Conservation (phyloP, 2,113 vertebrate species). For the Lutjanus erythropterus region DNA sequence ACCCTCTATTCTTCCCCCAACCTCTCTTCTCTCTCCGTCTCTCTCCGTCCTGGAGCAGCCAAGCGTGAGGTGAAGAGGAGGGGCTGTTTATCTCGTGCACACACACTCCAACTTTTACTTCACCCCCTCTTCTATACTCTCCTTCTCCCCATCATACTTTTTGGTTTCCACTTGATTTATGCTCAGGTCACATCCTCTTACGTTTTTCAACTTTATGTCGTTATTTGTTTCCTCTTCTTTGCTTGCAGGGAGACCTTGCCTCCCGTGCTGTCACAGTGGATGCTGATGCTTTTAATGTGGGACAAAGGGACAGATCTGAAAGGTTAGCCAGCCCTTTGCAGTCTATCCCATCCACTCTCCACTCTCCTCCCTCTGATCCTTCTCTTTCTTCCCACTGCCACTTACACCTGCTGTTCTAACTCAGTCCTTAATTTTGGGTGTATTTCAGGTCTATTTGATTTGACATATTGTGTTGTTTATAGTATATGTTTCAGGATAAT, state of each 20-base stretch:
- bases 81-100: constrained; percentile 62
- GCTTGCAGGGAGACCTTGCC: constrained; percentile 72
- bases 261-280: constrained; percentile 87
- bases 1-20: constrained; percentile 73
- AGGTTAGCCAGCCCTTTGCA: constrained; percentile 73
- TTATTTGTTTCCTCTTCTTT: constrained; percentile 12
- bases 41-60: constrained; percentile 69
- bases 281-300: constrained; percentile 84
- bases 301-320: constrained; percentile 88
- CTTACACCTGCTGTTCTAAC: constrained; percentile 20
- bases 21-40: constrained; percentile 60
- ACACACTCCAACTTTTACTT: constrained; percentile 63
- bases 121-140: constrained; percentile 28
- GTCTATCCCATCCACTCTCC: constrained; percentile 55
- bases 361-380: constrained; percentile 73
- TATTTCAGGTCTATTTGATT: background rate
- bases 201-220: constrained; percentile 32
- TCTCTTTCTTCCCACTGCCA: constrained; percentile 30
- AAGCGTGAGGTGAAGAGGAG: constrained; percentile 70
- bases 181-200: constrained; percentile 6
- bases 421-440: background rate
- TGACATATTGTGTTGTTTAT: background rate
- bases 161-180: constrained; percentile 20
- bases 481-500: background rate
- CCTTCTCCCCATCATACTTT: constrained; percentile 17